phyloP scores from a whole-genome alignment of 2,113 vertebrate genomes.

The Megaceryle maxima region DNA sequence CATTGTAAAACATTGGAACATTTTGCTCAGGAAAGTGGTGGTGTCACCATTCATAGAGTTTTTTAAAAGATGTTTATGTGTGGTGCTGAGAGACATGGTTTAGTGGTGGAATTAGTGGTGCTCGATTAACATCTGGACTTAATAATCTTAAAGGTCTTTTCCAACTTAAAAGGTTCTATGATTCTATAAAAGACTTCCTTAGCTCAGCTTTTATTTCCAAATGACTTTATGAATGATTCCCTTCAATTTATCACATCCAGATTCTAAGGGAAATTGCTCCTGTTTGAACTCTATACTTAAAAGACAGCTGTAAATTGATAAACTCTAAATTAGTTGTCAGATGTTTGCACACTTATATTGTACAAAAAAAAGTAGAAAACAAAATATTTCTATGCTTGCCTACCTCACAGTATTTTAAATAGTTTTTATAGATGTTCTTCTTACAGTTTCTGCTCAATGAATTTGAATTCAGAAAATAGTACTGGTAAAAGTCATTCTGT shows the following conservation, averaged over 20 bases:
- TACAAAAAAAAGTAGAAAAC: not conserved
- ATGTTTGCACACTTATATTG: not conserved
- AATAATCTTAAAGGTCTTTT: too few species aligned
- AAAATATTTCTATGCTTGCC: not conserved
- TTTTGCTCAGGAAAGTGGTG: too few species aligned
- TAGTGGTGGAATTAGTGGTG: too few species aligned
- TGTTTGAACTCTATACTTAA: not conserved
- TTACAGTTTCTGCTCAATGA: not conserved
- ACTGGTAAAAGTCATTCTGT: not conserved
- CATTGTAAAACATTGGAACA: too few species aligned
- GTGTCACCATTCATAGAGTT: too few species aligned
- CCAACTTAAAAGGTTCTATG: too few species aligned
- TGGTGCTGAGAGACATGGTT: too few species aligned
- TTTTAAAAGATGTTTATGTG: too few species aligned
- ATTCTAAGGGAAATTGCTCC: not conserved
- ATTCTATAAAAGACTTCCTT: not conserved
- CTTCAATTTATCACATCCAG: too few species aligned
- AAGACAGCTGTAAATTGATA: not conserved
- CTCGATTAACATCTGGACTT: too few species aligned
- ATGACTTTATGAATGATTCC: not conserved
- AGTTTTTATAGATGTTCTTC: not conserved
- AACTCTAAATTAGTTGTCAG: not conserved
- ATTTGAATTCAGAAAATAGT: not conserved
- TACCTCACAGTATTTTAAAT: not conserved
- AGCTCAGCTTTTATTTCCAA: not conserved